Evolutionary conservation across 2,888 invertebrate species (phyloP).

Genomic region (Dolichopus griseipennis): DNA sequence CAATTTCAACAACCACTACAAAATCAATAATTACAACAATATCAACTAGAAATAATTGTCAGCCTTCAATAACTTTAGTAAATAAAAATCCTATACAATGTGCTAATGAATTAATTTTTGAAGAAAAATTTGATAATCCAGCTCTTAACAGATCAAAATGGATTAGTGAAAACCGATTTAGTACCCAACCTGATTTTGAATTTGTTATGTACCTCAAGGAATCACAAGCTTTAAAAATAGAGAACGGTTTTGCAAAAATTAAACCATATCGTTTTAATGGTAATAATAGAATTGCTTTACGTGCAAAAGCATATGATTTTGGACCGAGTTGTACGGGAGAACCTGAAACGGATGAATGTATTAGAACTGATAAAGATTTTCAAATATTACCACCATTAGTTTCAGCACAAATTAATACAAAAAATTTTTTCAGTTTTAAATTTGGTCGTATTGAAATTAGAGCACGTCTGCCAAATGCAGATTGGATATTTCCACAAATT

Average conservation of each 20-base stretch:
- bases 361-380: conserved; percentile 21
- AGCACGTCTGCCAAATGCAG: conserved; percentile 64
- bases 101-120: conserved; percentile 32
- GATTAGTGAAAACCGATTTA: conserved; percentile 33
- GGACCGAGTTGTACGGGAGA: conserved; percentile 34
- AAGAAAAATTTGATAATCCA: conserved; percentile 31
- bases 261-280: conserved; percentile 23
- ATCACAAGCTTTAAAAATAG: conserved; percentile 24
- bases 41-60: background rate
- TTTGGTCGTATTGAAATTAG: conserved; percentile 60
- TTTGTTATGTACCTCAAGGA: conserved; percentile 29
- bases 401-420: conserved; percentile 56
- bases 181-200: conserved; percentile 35
- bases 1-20: background rate
- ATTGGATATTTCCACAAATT: conserved; percentile 67
- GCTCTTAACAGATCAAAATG: conserved; percentile 30
- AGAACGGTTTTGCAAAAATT: conserved; percentile 27
- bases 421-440: conserved; percentile 53
- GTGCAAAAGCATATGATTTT: conserved; percentile 23
- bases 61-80: background rate
- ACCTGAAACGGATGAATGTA: conserved; percentile 29
- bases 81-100: conserved; percentile 30
- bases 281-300: conserved; percentile 15
- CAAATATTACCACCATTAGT: conserved; percentile 58
- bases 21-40: background rate